These are phyloP conservation scores for Philereme vetulata DNA, from an alignment of 2,888 invertebrate species.

Conservation along the genomic window DNA sequence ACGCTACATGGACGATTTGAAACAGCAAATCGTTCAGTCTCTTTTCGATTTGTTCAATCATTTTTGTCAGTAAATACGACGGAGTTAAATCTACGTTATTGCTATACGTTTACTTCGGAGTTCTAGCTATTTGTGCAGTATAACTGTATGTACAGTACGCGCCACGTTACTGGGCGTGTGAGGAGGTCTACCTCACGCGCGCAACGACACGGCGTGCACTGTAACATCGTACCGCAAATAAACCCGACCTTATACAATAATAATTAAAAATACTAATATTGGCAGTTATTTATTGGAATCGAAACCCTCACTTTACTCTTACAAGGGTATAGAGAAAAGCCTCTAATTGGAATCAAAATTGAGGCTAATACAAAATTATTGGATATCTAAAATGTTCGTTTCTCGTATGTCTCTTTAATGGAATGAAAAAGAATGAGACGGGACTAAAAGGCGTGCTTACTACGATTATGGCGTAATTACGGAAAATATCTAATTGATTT, in stretches of 20 bases:
- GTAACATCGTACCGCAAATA: slow-evolving; percentile 30
- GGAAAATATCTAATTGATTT: slow-evolving; percentile 25
- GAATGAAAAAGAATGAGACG: slow-evolving; percentile 48
- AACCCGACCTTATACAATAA: slow-evolving; percentile 30
- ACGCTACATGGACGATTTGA: slow-evolving; percentile 31
- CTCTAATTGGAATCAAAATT: slow-evolving; percentile 30
- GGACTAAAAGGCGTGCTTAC: slow-evolving; percentile 38
- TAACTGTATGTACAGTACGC: slow-evolving; percentile 9
- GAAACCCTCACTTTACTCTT: slow-evolving; percentile 38
- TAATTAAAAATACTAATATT: slow-evolving; percentile 35
- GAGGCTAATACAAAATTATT: slow-evolving; percentile 24
- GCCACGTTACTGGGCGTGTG: slow-evolving; percentile 7
- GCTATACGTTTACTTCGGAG: slow-evolving; percentile 15
- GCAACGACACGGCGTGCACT: slow-evolving; percentile 4
- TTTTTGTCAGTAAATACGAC: slow-evolving; percentile 10
- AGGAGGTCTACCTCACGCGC: background rate
- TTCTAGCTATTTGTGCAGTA: slow-evolving; percentile 15
- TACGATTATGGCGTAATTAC: slow-evolving; percentile 25
- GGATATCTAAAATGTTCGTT: slow-evolving; percentile 28
- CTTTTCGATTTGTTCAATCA: slow-evolving; percentile 26
- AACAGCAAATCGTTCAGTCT: slow-evolving; percentile 36
- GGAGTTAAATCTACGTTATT: slow-evolving; percentile 13
- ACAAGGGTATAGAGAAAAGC: slow-evolving; percentile 36
- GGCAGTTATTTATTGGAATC: slow-evolving; percentile 38
- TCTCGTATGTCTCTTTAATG: slow-evolving; percentile 41